Percentiles rank a stretch among this genome's conserved stretches.
phyloP scores from a whole-genome alignment of 2,113 vertebrate genomes.

The Lates calcarifer region DNA sequence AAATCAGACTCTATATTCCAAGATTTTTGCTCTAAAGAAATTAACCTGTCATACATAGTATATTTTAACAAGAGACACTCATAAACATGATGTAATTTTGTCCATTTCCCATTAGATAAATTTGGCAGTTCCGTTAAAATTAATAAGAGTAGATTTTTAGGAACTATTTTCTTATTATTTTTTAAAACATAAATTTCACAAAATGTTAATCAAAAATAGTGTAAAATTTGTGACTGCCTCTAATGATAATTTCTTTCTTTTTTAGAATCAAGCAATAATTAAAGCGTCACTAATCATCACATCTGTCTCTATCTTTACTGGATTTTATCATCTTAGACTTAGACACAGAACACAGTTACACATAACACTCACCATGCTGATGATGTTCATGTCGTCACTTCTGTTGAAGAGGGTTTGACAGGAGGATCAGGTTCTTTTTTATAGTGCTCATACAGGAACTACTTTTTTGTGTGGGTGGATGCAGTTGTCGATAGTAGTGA shows the following conservation, averaged over 20 bases:
- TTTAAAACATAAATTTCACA: too few relatives aligned
- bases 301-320: not conserved
- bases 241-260: not conserved
- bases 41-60: not conserved
- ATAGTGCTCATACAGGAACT: conserved; percentile 6
- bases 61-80: not conserved
- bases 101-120: not conserved
- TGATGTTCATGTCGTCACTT: conserved; percentile 22
- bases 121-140: not conserved
- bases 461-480: not conserved
- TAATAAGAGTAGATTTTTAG: not conserved
- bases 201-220: too few relatives aligned
- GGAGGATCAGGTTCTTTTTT: not conserved
- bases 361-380: conserved; percentile 69
- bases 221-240: not conserved
- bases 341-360: not conserved
- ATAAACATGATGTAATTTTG: not conserved
- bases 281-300: not conserved
- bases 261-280: not conserved
- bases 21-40: too few relatives aligned
- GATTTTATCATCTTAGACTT: not conserved
- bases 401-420: conserved; percentile 15
- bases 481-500: accelerated
- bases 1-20: too few relatives aligned
- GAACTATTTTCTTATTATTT: not conserved